Evolutionary conservation across 2,797 vertebrate species (phyloP), one percentile per base, ranked within the genome.

Genomic region (Betta splendens): DNA sequence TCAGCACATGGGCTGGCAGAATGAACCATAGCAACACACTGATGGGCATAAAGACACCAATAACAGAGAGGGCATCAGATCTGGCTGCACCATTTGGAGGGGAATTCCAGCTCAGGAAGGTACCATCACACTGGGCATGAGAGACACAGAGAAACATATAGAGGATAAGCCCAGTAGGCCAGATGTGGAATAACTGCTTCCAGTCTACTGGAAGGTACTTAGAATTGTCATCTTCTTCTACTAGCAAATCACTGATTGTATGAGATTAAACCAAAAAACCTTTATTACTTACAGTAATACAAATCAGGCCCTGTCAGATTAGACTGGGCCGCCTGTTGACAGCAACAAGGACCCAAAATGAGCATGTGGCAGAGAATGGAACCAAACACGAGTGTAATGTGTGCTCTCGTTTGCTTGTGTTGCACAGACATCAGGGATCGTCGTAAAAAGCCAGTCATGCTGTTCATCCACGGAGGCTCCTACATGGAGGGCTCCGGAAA

Each of bases 401-500:
- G 21, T 16, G 7, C 10, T 3, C n/a, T n/a, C 73, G 33, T 75
- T 60, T 64, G n/a, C 77, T 25, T 77, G 33, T 86, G 63, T 52
- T 79, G 68, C 80, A 66, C 88, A 96, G 95, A 98, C 86, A 95
- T 96, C 64, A 95, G 95, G 37, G 95, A 97, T 72, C 94, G 94
- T n/a, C 93, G 91, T 43, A 96, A 94, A 90, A 98, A 97, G 81
- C 95, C 97, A 0, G 96, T 98, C 28, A 98, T 98, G 96, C 92
- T 99, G 31, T 99, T 97, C 63, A 95, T 98, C 82, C 97, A 99
- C 3, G 97, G 97, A 1, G 97, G 96, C 25, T 98, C 97, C 16
- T 99, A 96, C 77, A 98, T 98, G 96, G 97, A 98, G 54, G 96
- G 97, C 12, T 95, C 96, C 3, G 97, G 96, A 35, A 99, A 98